Conservation (phyloP, 2,113 vertebrate species). For the Calcarius ornatus region DNA sequence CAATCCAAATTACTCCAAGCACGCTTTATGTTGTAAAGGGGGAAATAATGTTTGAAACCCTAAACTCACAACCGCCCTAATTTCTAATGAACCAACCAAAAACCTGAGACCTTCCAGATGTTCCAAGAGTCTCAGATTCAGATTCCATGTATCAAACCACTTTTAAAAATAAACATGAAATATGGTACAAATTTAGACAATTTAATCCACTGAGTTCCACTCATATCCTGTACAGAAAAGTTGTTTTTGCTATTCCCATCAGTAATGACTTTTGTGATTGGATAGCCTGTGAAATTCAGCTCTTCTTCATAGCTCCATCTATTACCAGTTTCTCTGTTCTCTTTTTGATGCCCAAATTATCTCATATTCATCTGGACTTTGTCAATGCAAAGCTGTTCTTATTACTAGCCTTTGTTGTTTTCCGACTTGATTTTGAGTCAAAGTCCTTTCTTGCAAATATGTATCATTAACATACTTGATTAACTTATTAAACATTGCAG, state of each 20-base stretch:
- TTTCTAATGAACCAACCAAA: not conserved
- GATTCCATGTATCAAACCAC: not conserved
- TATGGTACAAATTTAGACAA: not conserved
- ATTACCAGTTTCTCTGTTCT: constrained; percentile 6
- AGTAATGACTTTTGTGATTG: constrained; percentile 14
- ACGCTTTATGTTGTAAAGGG: not conserved
- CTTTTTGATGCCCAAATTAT: constrained; percentile 24
- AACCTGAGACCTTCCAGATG: not conserved
- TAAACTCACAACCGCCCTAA: not conserved
- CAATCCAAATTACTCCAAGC: not conserved
- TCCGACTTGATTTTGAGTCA: constrained; percentile 18
- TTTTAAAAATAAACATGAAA: constrained; percentile 13
- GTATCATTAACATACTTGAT: constrained; percentile 58
- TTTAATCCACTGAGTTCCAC: not conserved
- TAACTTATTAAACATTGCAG: constrained; percentile 56
- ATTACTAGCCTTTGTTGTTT: constrained; percentile 43
- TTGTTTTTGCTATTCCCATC: not conserved
- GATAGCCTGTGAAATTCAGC: constrained; percentile 19
- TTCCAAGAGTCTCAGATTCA: not conserved
- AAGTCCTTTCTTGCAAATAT: constrained; percentile 36
- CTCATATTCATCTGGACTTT: constrained; percentile 54
- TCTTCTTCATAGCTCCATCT: constrained; percentile 20
- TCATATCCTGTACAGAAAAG: not conserved
- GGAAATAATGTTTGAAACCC: not conserved
- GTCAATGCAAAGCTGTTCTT: constrained; percentile 31